phyloP scores from a whole-genome alignment of 2,888 invertebrate genomes.

The Allolobophora icterica region DNA sequence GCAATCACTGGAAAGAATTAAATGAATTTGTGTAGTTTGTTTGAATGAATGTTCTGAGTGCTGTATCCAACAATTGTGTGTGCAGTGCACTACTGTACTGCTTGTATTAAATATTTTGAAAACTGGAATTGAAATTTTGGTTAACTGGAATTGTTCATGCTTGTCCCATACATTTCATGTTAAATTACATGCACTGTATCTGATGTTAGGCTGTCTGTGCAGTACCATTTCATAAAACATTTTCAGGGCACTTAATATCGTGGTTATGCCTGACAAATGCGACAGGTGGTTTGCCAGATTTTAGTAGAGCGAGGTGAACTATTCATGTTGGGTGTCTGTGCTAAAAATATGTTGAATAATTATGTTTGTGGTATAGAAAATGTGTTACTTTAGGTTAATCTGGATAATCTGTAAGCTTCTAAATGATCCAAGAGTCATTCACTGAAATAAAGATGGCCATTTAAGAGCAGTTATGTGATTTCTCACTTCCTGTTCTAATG shows the following conservation, averaged over 20 bases:
- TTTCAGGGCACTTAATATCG: not conserved
- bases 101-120: too few relatives aligned
- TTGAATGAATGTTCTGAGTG: too few relatives aligned
- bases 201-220: not conserved
- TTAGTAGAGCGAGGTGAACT: not conserved
- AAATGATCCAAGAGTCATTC: not conserved
- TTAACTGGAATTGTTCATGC: too few relatives aligned
- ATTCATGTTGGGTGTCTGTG: too few relatives aligned
- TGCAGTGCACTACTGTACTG: too few relatives aligned
- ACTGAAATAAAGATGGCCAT: not conserved
- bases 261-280: not conserved
- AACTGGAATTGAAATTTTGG: too few relatives aligned
- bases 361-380: not conserved
- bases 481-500: not conserved
- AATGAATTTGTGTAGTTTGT: conserved; percentile 15
- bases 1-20: conserved; percentile 70
- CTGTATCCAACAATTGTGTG: too few relatives aligned
- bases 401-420: not conserved
- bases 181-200: not conserved
- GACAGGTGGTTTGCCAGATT: not conserved
- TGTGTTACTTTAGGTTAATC: not conserved
- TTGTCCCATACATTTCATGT: too few relatives aligned
- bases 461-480: not conserved
- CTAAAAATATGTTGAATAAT: not conserved
- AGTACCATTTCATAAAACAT: not conserved